Conservation (phyloP, 2,113 vertebrate genomes). For the Columba livia region DNA sequence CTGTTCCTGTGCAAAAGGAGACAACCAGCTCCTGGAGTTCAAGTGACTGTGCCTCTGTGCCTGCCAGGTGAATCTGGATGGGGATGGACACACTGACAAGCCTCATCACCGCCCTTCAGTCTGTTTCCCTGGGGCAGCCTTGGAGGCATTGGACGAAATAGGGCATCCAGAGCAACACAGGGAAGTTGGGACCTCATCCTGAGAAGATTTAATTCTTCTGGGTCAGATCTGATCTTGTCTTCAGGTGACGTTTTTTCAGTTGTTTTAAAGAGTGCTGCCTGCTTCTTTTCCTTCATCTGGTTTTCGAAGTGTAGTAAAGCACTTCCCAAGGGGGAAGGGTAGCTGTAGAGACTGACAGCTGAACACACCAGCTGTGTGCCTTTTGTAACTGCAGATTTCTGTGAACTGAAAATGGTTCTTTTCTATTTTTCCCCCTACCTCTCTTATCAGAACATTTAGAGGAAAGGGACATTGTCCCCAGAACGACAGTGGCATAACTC, state of each 20-base stretch:
- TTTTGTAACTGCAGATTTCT: neutral
- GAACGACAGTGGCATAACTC: neutral
- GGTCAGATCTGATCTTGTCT: neutral
- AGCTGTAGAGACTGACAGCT: neutral
- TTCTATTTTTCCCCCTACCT: neutral
- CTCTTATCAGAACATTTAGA: neutral
- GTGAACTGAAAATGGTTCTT: neutral
- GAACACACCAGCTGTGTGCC: neutral
- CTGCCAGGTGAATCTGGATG: neutral
- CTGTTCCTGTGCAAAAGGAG: neutral
- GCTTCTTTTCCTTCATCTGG: neutral
- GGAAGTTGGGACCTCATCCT: neutral
- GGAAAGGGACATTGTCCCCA: neutral
- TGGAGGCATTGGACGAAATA: fast-evolving
- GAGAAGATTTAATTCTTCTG: neutral
- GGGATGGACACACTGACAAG: neutral
- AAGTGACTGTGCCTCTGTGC: neutral
- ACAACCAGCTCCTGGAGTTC: neutral
- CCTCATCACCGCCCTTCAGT: neutral
- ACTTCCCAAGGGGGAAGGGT: neutral
- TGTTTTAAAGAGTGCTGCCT: neutral
- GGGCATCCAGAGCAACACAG: neutral
- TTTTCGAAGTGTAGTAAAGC: neutral
- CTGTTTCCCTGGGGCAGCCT: fast-evolving
- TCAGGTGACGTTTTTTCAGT: neutral